Conservation (phyloP, 2,888 invertebrate species). For the Coelopa pilipes region DNA sequence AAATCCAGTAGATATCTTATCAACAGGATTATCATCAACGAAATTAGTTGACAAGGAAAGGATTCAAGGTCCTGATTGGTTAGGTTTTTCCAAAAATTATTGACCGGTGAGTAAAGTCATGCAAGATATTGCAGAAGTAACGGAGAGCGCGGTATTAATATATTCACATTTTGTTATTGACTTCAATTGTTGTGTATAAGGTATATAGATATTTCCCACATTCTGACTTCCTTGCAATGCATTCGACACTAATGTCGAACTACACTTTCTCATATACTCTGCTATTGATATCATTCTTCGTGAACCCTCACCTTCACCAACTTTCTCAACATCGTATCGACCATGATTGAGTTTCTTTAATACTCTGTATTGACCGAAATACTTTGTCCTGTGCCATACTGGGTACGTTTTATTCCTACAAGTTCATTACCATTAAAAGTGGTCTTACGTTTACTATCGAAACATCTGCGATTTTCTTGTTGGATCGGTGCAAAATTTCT, state of each 20-base stretch:
- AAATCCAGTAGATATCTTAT: too few species aligned
- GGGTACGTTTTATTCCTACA: constrained; percentile 43
- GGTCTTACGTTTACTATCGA: background rate
- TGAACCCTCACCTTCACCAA: constrained; percentile 40
- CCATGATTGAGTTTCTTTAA: constrained; percentile 23
- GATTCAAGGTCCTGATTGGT: too few species aligned
- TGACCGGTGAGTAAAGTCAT: too few species aligned
- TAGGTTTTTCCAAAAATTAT: too few species aligned
- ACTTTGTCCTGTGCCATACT: constrained; percentile 41
- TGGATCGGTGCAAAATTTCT: too few species aligned
- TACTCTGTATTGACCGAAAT: constrained; percentile 41
- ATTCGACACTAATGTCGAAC: constrained; percentile 32
- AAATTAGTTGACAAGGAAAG: too few species aligned
- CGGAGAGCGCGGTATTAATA: too few species aligned
- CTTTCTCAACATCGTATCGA: constrained; percentile 40
- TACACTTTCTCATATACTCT: constrained; percentile 41
- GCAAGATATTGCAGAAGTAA: too few species aligned
- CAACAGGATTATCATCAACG: too few species aligned
- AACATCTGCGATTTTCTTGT: too few species aligned
- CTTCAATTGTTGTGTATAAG: too few species aligned
- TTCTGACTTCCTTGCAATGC: constrained; percentile 32
- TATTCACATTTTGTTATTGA: too few species aligned
- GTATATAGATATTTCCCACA: constrained; percentile 34
- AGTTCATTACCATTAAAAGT: constrained; percentile 29
- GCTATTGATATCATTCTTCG: constrained; percentile 30